Conservation (phyloP, 2,888 invertebrate genomes). For the Diloba caeruleocephala region DNA sequence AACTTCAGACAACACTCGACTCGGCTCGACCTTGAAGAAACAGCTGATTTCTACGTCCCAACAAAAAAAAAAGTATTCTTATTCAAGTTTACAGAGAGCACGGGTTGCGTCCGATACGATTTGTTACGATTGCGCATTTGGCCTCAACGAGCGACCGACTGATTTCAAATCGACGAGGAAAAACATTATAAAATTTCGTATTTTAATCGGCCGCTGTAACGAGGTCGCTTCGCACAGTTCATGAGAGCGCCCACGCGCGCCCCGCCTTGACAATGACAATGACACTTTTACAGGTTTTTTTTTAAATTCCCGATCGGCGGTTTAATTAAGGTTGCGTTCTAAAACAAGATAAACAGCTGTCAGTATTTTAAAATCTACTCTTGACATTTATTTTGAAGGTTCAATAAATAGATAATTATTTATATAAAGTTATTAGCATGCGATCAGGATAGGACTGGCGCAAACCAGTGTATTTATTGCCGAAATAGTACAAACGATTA, state of each 20-base stretch:
- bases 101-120: constrained; percentile 52
- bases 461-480: not conserved
- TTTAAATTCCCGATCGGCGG: constrained; percentile 45
- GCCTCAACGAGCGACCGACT: constrained; percentile 60
- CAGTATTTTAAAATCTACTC: constrained; percentile 26
- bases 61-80: constrained; percentile 55
- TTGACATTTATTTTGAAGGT: constrained; percentile 50
- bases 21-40: constrained; percentile 53
- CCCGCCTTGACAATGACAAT: constrained; percentile 70
- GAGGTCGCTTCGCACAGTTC: constrained; percentile 58
- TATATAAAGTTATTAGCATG: constrained; percentile 2
- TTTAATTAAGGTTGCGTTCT: constrained; percentile 38
- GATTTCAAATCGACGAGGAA: constrained; percentile 75
- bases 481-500: constrained; percentile 16
- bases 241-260: constrained; percentile 43
- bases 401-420: constrained; percentile 20
- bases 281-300: constrained; percentile 61
- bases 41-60: constrained; percentile 72
- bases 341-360: constrained; percentile 26
- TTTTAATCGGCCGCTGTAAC: constrained; percentile 59
- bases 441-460: not conserved
- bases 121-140: constrained; percentile 69
- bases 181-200: constrained; percentile 68
- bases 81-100: constrained; percentile 45
- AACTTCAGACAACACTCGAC: constrained; percentile 61